A percentile compares a stretch with the other conserved stretches of the same genome.
Conservation (phyloP, 2,113 vertebrate genomes). For the Trematomus loennbergii region DNA sequence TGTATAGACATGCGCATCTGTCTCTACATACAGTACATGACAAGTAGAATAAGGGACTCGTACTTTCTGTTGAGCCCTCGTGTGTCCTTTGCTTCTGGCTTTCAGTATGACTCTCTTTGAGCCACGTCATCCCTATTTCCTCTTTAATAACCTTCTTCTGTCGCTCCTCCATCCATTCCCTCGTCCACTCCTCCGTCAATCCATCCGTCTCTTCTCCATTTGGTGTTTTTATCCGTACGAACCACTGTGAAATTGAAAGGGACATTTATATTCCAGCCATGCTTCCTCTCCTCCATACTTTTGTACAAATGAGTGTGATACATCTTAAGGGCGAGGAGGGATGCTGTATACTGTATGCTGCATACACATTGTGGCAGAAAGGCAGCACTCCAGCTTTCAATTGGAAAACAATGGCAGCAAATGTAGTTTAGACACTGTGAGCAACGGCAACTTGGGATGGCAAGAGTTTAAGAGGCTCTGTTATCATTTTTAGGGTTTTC, state of each 20-base stretch:
- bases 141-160: background rate
- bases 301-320: constrained; percentile 64
- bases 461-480: background rate
- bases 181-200: constrained; percentile 14
- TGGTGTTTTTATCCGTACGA: background rate
- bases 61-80: background rate
- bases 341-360: constrained; percentile 26
- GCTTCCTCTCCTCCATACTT: constrained; percentile 22
- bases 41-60: background rate
- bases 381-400: constrained; percentile 12
- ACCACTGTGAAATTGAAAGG: constrained; percentile 4
- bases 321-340: constrained; percentile 43
- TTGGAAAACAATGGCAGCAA: background rate
- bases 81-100: background rate
- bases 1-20: background rate
- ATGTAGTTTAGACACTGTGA: background rate
- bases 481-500: background rate
- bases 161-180: background rate
- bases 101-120: background rate
- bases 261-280: constrained; percentile 61
- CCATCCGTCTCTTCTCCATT: background rate
- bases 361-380: constrained; percentile 39
- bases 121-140: background rate
- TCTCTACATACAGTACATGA: background rate
- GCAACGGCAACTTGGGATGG: background rate